phyloP scores from a whole-genome alignment of 2,888 invertebrate species.

The Melinaea marsaeus region DNA sequence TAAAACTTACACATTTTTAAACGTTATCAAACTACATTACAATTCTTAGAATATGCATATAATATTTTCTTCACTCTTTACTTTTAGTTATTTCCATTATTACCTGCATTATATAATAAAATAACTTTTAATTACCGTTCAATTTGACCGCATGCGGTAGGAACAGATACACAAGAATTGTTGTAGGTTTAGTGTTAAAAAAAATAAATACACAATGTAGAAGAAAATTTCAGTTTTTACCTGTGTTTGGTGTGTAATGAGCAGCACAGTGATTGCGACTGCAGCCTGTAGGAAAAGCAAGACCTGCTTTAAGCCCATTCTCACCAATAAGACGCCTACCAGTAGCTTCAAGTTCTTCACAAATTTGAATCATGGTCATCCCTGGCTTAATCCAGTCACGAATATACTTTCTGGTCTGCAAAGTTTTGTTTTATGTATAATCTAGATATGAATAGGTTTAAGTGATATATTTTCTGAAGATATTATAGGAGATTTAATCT shows the following conservation, averaged over 20 bases:
- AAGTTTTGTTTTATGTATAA: not conserved
- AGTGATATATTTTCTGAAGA: not conserved
- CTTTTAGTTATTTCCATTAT: too few species aligned
- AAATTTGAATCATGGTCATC: slow-evolving; percentile 99
- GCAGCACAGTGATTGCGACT: slow-evolving; percentile 99
- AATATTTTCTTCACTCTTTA: too few species aligned
- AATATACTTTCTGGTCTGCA: slow-evolving; percentile 92
- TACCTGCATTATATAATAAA: too few species aligned
- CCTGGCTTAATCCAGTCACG: slow-evolving; percentile 97
- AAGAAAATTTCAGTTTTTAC: slow-evolving; percentile 41
- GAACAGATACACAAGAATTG: too few species aligned
- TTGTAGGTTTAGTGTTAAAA: too few species aligned
- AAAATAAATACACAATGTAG: too few species aligned
- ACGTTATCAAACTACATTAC: too few species aligned
- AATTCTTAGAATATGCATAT: too few species aligned
- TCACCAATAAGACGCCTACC: slow-evolving; percentile 95
- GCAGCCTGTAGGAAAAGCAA: slow-evolving; percentile 98
- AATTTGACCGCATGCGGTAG: too few species aligned
- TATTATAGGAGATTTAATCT: too few species aligned
- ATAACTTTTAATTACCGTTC: too few species aligned
- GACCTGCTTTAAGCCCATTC: slow-evolving; percentile 94
- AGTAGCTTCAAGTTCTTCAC: slow-evolving; percentile 95
- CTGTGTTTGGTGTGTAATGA: slow-evolving; percentile 99
- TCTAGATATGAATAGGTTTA: not conserved
- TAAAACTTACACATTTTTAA: too few species aligned